Evolutionary conservation across 2,797 vertebrate species (phyloP).

Genomic region (Nyctibius grandis): DNA sequence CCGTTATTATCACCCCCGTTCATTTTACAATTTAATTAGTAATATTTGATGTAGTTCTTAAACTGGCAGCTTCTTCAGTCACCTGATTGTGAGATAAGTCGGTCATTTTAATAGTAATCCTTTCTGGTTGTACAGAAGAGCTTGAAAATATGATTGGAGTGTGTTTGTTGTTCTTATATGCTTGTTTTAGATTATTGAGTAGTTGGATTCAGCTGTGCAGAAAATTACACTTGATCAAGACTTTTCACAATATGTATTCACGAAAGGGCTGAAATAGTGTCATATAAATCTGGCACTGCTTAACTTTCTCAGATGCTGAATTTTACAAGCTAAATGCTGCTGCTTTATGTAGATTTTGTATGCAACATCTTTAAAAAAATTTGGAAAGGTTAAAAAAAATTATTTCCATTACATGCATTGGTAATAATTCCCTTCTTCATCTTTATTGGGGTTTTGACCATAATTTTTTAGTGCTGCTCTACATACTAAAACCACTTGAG

Average conservation of each 20-base stretch:
- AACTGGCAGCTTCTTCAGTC: background rate
- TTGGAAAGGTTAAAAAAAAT: background rate
- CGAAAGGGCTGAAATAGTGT: background rate
- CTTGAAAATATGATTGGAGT: background rate
- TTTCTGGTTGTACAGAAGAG: background rate
- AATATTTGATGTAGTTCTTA: background rate
- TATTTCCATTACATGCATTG: background rate
- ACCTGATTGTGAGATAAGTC: background rate
- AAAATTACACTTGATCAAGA: constrained; percentile 9
- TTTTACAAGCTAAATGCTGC: background rate
- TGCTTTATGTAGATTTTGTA: background rate
- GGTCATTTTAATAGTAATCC: background rate
- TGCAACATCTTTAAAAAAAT: background rate
- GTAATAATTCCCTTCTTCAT: background rate
- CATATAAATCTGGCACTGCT: background rate
- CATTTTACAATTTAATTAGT: background rate
- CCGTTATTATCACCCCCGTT: background rate
- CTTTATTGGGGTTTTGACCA: background rate
- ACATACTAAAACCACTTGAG: background rate
- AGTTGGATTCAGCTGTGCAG: constrained; percentile 9
- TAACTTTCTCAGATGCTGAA: background rate
- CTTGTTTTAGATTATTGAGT: background rate
- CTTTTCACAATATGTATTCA: background rate
- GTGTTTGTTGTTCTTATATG: constrained; percentile 15
- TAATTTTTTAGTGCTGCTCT: background rate